Base-by-base conservation (phyloP, 2,113 vertebrate genomes). In the Oenanthe melanoleuca region DNA sequence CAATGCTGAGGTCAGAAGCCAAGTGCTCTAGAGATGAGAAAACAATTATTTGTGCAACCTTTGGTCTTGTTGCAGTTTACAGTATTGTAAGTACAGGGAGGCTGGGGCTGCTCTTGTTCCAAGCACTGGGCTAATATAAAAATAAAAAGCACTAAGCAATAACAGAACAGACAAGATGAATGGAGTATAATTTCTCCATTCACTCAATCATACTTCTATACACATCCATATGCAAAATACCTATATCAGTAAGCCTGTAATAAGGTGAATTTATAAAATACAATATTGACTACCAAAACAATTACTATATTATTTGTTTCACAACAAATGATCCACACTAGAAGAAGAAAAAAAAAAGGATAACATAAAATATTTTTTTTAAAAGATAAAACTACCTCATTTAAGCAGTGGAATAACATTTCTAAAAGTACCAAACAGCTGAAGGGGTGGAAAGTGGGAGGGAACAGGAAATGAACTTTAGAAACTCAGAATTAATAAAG, bases 391-490 rank as follows among this genome's bases (percentile, higher is more conserved):
- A 1, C 19, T 67, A 28, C 4, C 1, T 73, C 1, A 31, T 23
- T 66, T 71, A 44, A 44, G 3, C n/a, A 49, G n/a, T 17, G 8
- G 34, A 71, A 63, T 19, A 53, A 1, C 2, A 23, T 63, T 88
- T 88, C 75, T 66, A 16, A 66, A 79, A 31, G 14, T 22, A 77
- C 4, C 3, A 23, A 77, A 53, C 74, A 44, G 1, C 22, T 42
- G 14, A 47, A 22, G 5, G 6, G 15, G 2, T 0, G 1, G 5
- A 12, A 19, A 11, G 16, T 7, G 11, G 4, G 17, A 8, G 5
- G 14, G 5, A 24, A 21, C 0, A 47, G 24, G 21, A 78, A 65
- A 50, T 9, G 0, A 64, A 37, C 8, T 49, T 80, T 6, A 60
- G 25, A 49, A 92, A 70, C 45, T 49, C 28, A 69, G 49, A 77